Conservation (phyloP, 2,888 invertebrate species). For the Syrista parreyssii region DNA sequence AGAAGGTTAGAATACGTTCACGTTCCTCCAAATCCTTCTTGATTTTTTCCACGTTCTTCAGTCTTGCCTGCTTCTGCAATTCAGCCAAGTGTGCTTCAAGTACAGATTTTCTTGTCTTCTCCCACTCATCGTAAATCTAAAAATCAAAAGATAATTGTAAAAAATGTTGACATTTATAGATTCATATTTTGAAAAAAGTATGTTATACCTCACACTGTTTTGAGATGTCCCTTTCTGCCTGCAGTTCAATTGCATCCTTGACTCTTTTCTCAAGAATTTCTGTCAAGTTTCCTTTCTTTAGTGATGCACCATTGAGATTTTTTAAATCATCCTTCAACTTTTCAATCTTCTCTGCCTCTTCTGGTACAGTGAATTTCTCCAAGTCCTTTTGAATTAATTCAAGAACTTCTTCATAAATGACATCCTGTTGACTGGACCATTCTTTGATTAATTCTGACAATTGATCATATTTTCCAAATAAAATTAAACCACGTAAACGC, state of each 20-base stretch:
- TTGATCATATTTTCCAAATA: conserved; percentile 76
- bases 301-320: conserved; percentile 30
- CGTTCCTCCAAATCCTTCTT: conserved; percentile 71
- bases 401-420: conserved; percentile 65
- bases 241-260: conserved; percentile 70
- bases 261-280: conserved; percentile 68
- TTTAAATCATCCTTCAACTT: conserved; percentile 55
- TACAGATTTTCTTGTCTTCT: conserved; percentile 68
- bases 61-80: conserved; percentile 65
- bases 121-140: conserved; percentile 73
- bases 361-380: conserved; percentile 49
- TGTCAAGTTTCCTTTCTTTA: conserved; percentile 60
- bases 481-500: conserved; percentile 74
- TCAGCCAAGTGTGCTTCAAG: conserved; percentile 72
- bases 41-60: conserved; percentile 71
- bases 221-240: conserved; percentile 71
- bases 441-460: conserved; percentile 55
- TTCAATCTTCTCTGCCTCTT: conserved; percentile 59
- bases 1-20: conserved; percentile 76
- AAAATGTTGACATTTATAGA: conserved; percentile 8
- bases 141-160: conserved; percentile 41
- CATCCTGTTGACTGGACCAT: conserved; percentile 43
- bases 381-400: conserved; percentile 60
- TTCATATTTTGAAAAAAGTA: background rate
- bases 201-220: conserved; percentile 68